Conservation (phyloP, 2,113 vertebrate genomes). For the Hoplias malabaricus region DNA sequence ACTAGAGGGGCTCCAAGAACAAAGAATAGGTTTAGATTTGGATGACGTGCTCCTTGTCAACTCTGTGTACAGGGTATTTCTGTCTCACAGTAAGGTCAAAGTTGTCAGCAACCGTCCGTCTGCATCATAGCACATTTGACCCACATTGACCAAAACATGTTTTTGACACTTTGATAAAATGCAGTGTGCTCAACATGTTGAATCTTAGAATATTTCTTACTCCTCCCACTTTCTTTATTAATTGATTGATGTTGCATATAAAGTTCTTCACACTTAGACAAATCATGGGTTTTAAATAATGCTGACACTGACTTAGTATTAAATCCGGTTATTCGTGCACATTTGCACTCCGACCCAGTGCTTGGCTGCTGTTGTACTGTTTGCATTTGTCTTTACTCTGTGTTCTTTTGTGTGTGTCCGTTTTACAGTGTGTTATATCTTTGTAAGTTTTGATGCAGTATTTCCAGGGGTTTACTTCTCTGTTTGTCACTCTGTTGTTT, state of each 20-base stretch:
- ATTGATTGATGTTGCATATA: neutral
- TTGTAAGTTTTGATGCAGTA: conserved; percentile 55
- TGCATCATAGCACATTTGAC: neutral
- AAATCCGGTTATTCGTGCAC: too few relatives aligned
- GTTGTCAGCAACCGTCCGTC: neutral
- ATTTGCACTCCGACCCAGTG: conserved; percentile 25
- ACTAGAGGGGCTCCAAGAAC: conserved; percentile 64
- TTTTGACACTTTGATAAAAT: neutral
- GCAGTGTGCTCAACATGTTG: neutral
- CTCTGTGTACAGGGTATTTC: neutral
- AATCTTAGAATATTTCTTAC: neutral
- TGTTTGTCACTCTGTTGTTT: conserved; percentile 48
- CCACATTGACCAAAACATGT: neutral
- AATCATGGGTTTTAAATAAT: neutral
- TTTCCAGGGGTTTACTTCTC: conserved; percentile 57
- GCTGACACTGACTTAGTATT: neutral
- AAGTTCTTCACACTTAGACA: neutral
- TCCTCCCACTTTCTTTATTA: neutral
- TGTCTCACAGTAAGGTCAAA: neutral
- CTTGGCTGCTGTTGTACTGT: conserved; percentile 26
- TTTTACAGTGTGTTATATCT: conserved; percentile 39
- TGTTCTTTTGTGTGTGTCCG: conserved; percentile 2
- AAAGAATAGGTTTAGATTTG: conserved; percentile 61
- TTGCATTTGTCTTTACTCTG: conserved; percentile 12
- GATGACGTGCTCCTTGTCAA: conserved; percentile 18